These are phyloP conservation scores for Nasonia vitripennis DNA, from an alignment of 1,140 invertebrate genomes.

Conservation along the genomic window DNA sequence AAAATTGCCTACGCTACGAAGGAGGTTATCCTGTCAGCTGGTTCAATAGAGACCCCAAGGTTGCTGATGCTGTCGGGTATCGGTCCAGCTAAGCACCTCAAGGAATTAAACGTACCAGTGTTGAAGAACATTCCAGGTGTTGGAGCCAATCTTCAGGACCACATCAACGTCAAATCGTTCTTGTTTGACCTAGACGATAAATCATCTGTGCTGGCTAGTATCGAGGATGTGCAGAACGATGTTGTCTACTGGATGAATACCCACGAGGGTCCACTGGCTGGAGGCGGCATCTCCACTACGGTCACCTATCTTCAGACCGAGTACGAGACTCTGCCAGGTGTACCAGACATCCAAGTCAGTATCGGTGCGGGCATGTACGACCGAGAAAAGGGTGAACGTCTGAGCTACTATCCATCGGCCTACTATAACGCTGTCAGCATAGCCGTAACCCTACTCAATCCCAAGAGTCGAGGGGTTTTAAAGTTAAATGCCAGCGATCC, in stretches of 20 bases:
- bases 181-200: background rate
- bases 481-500: constrained; percentile 33
- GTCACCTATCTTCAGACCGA: constrained; percentile 1
- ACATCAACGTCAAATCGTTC: constrained; percentile 58
- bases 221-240: background rate
- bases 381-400: background rate
- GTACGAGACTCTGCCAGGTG: background rate
- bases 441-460: background rate
- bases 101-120: constrained; percentile 59
- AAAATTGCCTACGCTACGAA: constrained; percentile 70
- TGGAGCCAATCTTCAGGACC: constrained; percentile 75
- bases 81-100: constrained; percentile 51
- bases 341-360: constrained; percentile 46
- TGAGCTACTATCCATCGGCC: background rate
- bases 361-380: background rate
- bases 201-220: background rate
- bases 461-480: constrained; percentile 40
- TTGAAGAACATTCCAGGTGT: constrained; percentile 65
- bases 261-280: constrained; percentile 23
- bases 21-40: constrained; percentile 75
- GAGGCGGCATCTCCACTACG: background rate
- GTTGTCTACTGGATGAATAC: constrained; percentile 28
- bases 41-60: constrained; percentile 71
- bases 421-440: background rate
- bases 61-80: constrained; percentile 72